Conservation (phyloP, 2,797 vertebrate genomes). For the Emys orbicularis region DNA sequence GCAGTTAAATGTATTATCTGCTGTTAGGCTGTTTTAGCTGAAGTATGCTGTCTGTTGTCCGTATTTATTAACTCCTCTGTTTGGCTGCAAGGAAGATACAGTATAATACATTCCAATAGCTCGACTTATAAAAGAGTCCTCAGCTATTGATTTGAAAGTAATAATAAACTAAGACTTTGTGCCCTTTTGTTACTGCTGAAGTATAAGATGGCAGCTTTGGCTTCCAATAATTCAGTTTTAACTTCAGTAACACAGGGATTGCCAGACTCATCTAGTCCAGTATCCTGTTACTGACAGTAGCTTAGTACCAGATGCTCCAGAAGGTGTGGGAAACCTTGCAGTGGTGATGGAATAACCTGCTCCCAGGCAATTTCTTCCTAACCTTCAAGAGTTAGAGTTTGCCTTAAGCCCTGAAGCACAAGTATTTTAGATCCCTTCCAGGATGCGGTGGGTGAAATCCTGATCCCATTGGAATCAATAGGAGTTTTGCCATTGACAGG, state of each 20-base stretch:
- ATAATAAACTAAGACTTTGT: not conserved
- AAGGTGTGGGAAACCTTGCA: not conserved
- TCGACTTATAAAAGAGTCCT: not conserved
- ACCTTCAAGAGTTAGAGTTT: not conserved
- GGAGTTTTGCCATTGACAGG: not conserved
- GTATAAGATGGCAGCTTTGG: not conserved
- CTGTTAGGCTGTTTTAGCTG: not conserved
- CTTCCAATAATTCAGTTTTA: not conserved
- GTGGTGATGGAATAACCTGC: not conserved
- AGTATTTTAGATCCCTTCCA: not conserved
- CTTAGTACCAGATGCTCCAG: not conserved
- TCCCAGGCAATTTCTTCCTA: not conserved
- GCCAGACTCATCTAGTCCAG: accelerated
- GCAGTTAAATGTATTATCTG: not conserved
- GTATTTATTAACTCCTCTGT: not conserved
- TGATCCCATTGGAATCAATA: accelerated
- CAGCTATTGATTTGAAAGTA: accelerated
- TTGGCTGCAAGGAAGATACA: not conserved
- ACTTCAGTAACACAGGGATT: accelerated
- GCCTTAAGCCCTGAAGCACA: no score
- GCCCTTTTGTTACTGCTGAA: accelerated
- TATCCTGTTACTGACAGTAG: not conserved
- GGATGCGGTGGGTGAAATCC: accelerated
- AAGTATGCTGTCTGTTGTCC: not conserved
- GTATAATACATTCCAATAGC: not conserved